Conservation (phyloP, 2,888 invertebrate species). For the Nipponacmea schrenckii region DNA sequence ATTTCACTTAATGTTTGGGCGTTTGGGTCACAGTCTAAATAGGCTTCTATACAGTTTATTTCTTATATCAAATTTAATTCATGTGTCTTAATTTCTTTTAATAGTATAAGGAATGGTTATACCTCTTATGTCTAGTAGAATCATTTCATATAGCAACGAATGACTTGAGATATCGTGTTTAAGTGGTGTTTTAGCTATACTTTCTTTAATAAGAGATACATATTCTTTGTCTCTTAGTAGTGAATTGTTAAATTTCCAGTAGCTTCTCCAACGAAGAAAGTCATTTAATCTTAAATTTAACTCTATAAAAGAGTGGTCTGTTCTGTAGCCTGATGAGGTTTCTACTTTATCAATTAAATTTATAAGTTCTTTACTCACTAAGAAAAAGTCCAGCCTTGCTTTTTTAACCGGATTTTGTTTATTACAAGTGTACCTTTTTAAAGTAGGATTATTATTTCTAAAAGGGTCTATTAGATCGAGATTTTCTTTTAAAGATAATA, state of each 20-base stretch:
- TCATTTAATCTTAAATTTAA: constrained; percentile 10
- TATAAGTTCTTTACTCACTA: no score
- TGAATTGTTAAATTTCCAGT: constrained; percentile 22
- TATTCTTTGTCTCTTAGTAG: constrained; percentile 11
- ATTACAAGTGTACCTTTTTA: constrained; percentile 14
- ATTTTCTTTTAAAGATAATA: neutral
- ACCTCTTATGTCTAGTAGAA: neutral
- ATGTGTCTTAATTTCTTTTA: neutral
- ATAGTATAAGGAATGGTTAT: neutral
- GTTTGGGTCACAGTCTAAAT: neutral
- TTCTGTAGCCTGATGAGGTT: constrained; percentile 14
- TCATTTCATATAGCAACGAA: neutral
- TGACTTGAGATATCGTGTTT: no score
- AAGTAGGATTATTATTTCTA: neutral
- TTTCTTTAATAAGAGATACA: neutral
- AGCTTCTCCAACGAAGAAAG: constrained; percentile 9
- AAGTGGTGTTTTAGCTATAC: neutral
- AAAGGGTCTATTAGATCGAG: constrained; percentile 16
- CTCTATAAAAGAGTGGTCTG: constrained; percentile 15
- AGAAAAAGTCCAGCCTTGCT: constrained; percentile 9
- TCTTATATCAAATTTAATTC: neutral
- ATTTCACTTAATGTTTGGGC: neutral
- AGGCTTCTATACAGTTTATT: neutral
- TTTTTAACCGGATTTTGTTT: constrained; percentile 20
- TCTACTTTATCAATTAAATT: neutral